Evolutionary conservation across 2,888 invertebrate species (phyloP).

Genomic region (Zaprionus bogoriensis): DNA sequence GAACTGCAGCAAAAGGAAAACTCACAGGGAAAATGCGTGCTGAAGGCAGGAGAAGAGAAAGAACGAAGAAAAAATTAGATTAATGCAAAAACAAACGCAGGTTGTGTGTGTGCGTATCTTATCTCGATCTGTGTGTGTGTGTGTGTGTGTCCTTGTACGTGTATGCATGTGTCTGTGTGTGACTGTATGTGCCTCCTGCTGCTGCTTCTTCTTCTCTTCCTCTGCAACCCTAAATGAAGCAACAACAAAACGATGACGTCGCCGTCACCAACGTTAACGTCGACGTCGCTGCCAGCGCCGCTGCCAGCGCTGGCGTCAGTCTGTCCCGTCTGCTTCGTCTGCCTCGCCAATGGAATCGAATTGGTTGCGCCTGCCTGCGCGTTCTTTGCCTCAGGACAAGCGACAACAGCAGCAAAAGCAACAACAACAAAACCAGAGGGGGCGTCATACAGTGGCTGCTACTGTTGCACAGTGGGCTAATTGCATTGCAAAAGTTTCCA

Average conservation of each 20-base stretch:
- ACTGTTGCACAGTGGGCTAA: constrained; percentile 28
- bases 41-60: constrained; percentile 8
- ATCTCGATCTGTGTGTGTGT: too few relatives aligned
- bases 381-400: constrained; percentile 26
- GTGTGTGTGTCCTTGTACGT: not conserved
- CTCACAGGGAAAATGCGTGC: not conserved
- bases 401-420: constrained; percentile 11
- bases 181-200: constrained; percentile 13
- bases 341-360: constrained; percentile 33
- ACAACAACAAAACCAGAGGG: constrained; percentile 1
- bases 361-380: constrained; percentile 52
- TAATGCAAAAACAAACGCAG: constrained; percentile 59
- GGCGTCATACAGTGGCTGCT: constrained; percentile 19
- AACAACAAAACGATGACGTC: constrained; percentile 57
- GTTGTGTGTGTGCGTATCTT: not conserved
- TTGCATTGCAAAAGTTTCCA: not conserved
- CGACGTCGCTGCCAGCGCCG: constrained; percentile 8
- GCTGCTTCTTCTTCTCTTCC: constrained; percentile 4
- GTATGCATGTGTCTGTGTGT: not conserved
- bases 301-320: constrained; percentile 52
- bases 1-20: not conserved
- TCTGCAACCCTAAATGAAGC: constrained; percentile 70
- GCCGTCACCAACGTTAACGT: not conserved
- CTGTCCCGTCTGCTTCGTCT: constrained; percentile 37
- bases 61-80: constrained; percentile 35